A percentile compares a stretch with the other conserved stretches of the same genome.
These are phyloP conservation scores for Euborellia annulipes DNA, from an alignment of 1,140 invertebrate genomes.

Conservation along the genomic window DNA sequence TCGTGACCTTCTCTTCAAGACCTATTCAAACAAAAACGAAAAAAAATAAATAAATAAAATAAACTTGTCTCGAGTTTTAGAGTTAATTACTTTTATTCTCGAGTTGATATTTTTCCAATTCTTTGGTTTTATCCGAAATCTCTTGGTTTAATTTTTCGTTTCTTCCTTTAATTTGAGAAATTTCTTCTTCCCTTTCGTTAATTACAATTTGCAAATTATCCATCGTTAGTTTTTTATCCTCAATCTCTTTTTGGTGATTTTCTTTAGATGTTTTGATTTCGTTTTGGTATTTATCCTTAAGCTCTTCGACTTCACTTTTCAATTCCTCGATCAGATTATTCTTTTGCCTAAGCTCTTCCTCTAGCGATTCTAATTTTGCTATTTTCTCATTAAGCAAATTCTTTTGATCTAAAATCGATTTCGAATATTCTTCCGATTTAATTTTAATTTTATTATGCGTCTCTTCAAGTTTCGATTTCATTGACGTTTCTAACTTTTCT, in stretches of 20 bases:
- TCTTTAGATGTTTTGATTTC: background rate
- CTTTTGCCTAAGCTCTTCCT: conserved; percentile 28
- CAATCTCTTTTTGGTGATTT: conserved; percentile 3
- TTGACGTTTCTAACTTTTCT: conserved; percentile 27
- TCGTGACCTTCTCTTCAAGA: background rate
- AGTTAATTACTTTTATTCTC: conserved; percentile 23
- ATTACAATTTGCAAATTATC: background rate
- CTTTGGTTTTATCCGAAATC: conserved; percentile 25
- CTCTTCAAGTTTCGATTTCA: conserved; percentile 15
- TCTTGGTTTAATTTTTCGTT: conserved; percentile 21
- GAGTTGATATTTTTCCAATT: conserved; percentile 28
- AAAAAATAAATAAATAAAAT: conserved; percentile 1
- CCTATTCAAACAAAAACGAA: background rate
- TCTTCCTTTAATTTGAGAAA: conserved; percentile 21
- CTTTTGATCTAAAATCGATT: conserved; percentile 22
- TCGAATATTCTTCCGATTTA: conserved; percentile 19
- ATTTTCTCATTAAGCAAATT: conserved; percentile 19
- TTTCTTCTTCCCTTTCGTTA: conserved; percentile 20
- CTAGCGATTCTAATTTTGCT: conserved; percentile 20
- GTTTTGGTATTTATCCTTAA: conserved; percentile 3
- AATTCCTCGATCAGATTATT: conserved; percentile 32
- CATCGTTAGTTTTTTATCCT: conserved; percentile 4
- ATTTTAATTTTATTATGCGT: conserved; percentile 24
- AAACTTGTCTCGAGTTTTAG: conserved; percentile 1
- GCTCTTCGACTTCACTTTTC: conserved; percentile 22